phyloP scores from a whole-genome alignment of 2,888 invertebrate genomes.

The Calameuta filiformis region DNA sequence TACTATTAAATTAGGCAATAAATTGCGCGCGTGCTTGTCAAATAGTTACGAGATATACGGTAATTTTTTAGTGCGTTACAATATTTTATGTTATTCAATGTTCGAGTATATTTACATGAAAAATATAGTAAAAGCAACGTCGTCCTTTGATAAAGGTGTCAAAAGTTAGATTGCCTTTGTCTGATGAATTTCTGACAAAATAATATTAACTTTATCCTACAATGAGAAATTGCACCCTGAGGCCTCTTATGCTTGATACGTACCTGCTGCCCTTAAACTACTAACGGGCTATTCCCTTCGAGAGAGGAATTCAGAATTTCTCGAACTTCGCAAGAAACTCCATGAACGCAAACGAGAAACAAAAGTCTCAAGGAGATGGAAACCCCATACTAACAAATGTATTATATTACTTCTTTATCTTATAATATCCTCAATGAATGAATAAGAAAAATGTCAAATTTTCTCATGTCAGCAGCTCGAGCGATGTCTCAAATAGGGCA shows the following conservation, averaged over 20 bases:
- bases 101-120: background rate
- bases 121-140: background rate
- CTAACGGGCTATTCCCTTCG: background rate
- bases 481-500: background rate
- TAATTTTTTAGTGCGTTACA: background rate
- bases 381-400: background rate
- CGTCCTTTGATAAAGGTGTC: background rate
- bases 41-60: no score
- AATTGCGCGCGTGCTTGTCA: background rate
- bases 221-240: constrained; percentile 6
- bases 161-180: constrained; percentile 32
- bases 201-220: constrained; percentile 1
- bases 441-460: background rate
- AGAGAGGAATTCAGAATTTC: background rate
- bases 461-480: background rate
- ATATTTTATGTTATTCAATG: background rate
- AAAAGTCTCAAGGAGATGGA: background rate
- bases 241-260: background rate
- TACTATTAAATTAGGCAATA: background rate
- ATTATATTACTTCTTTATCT: background rate
- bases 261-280: background rate
- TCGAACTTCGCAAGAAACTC: background rate
- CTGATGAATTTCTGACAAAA: constrained; percentile 2
- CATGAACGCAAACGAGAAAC: background rate
- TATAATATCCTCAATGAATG: background rate